Percentiles rank a stretch among this genome's conserved stretches.
phyloP scores from a whole-genome alignment of 2,113 vertebrate genomes.

The Osmerus eperlanus region DNA sequence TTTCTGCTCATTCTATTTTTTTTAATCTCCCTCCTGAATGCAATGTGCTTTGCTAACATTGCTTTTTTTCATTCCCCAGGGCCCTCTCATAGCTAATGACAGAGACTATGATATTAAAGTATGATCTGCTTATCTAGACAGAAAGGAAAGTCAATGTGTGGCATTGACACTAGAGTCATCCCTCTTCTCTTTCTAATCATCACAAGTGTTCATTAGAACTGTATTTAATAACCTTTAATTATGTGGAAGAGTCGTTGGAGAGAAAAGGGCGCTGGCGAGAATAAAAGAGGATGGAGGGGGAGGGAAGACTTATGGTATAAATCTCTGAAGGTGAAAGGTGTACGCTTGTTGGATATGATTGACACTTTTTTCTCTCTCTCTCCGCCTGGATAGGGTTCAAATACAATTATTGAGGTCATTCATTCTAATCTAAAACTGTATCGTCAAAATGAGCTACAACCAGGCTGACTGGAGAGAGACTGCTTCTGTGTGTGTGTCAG shows the following conservation, averaged over 20 bases:
- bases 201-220: slow-evolving; percentile 64
- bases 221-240: slow-evolving; percentile 66
- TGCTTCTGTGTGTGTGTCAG: no score
- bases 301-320: slow-evolving; percentile 25
- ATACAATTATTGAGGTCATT: slow-evolving; percentile 17
- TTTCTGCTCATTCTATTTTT: slow-evolving; percentile 11
- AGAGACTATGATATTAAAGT: slow-evolving; percentile 55
- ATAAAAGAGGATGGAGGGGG: slow-evolving; percentile 8
- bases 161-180: slow-evolving; percentile 43
- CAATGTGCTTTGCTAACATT: slow-evolving; percentile 42
- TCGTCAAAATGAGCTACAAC: slow-evolving; percentile 11
- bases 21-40: not conserved
- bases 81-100: slow-evolving; percentile 48
- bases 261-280: slow-evolving; percentile 39
- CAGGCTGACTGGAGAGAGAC: no score
- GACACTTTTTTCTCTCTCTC: slow-evolving; percentile 35
- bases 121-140: slow-evolving; percentile 58
- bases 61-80: slow-evolving; percentile 34
- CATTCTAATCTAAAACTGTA: slow-evolving; percentile 32
- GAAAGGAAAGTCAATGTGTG: slow-evolving; percentile 51
- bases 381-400: slow-evolving; percentile 23
- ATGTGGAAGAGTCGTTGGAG: slow-evolving; percentile 38
- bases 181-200: slow-evolving; percentile 69
- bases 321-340: slow-evolving; percentile 43
- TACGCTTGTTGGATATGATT: slow-evolving; percentile 46